These are phyloP conservation scores for Sturnira hondurensis DNA, from an alignment of 2,113 vertebrate species.

Conservation along the genomic window DNA sequence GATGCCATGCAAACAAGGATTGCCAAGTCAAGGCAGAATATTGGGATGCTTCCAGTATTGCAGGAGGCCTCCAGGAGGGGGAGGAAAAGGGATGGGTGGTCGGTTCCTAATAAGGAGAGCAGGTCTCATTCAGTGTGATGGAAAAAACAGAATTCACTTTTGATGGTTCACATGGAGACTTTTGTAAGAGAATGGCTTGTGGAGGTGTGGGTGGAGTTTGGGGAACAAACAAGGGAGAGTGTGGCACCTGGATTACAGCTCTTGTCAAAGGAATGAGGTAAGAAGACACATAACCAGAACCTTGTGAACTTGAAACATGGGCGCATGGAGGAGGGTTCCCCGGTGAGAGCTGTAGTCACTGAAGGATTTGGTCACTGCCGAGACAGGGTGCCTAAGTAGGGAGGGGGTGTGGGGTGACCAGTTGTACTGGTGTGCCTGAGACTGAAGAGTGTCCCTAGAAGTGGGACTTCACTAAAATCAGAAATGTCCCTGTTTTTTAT, in stretches of 20 bases:
- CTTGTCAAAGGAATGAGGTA: neutral
- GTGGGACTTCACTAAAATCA: neutral
- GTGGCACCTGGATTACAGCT: neutral
- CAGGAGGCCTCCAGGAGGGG: neutral
- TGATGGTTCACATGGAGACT: neutral
- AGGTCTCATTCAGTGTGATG: neutral
- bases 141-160: neutral
- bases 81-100: neutral
- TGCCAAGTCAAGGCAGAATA: neutral
- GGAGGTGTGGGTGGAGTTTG: neutral
- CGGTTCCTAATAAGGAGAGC: neutral
- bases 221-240: neutral
- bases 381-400: neutral
- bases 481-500: no score
- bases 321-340: neutral
- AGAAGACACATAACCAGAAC: neutral
- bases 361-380: neutral
- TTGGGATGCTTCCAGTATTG: no score
- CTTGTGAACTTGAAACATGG: neutral
- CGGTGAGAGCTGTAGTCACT: no score
- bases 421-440: neutral
- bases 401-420: neutral
- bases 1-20: neutral
- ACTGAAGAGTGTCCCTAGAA: neutral
- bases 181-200: neutral